Conservation (phyloP, 2,888 invertebrate species). For the Cataglyphis rosenhaueri region DNA sequence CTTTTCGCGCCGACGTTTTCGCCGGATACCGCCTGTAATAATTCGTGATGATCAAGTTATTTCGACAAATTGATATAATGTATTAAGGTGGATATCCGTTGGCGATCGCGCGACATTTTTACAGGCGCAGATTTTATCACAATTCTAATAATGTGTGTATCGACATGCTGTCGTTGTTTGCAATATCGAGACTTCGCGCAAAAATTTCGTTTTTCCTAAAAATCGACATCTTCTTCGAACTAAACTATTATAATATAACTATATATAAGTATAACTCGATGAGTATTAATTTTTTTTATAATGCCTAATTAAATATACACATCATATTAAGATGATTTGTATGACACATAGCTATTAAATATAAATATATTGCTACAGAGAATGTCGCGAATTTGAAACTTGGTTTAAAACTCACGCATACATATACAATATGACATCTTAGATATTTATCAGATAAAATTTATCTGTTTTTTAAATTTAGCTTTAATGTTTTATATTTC, state of each 20-base stretch:
- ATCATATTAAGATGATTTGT: not conserved
- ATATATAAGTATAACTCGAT: not conserved
- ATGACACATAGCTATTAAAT: not conserved
- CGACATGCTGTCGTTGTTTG: not conserved
- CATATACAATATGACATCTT: not conserved
- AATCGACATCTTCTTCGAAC: not conserved
- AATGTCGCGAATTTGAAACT: not conserved
- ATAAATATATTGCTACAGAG: too few species aligned
- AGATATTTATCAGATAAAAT: not conserved
- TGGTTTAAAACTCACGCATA: not conserved
- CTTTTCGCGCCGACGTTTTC: conserved; percentile 22
- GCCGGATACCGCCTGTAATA: conserved; percentile 19
- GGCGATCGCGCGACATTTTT: conserved; percentile 10
- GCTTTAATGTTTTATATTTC: not conserved
- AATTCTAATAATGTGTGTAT: conserved; percentile 23
- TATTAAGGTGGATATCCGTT: conserved; percentile 4
- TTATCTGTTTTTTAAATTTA: not conserved
- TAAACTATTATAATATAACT: not conserved
- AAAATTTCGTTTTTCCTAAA: not conserved
- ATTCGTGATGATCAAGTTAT: conserved; percentile 47
- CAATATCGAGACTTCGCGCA: not conserved
- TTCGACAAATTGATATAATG: conserved; percentile 33
- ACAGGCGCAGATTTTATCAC: conserved; percentile 26
- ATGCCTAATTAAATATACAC: not conserved
- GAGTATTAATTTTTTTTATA: conserved; percentile 32